Evolutionary conservation across 2,888 invertebrate genomes (phyloP), one percentile per base, ranked within the genome.

Genomic region (Elegia similella): DNA sequence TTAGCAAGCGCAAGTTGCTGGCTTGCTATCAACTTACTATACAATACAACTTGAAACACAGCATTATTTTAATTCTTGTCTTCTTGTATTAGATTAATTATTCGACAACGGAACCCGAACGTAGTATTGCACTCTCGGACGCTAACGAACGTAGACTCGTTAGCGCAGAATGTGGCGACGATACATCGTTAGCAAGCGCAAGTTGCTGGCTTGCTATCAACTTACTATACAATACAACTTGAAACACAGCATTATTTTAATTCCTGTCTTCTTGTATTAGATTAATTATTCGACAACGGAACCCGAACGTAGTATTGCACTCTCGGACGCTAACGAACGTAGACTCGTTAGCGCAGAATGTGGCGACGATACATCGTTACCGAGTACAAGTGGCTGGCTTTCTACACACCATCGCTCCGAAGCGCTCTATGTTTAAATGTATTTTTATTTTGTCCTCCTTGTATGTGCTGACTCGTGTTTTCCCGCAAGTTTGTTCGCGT

Each of bases 311-410:
- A 23, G 23, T 23, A 23, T n/a, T 5, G 23, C 23, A 23, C 23
- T 23, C 23, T 3, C 23, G 23, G 2, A n/a, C 42, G 7, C n/a
- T 17, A 38, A 32, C 16, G 12, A 30, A 10, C 7, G 32, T 13
- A 59, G 67, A 72, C 70, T 76, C 76, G 69, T 76, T 74, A 75
- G 68, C 59, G 67, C 59, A 64, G 68, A 68, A 71, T 74, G 76
- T 62, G 74, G 75, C 64, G 69, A 66, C 69, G 66, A 69, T 64
- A 65, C 66, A 61, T 73, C 70, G 68, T 72, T 69, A 70, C 56
- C 55, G 29, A 30, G 32, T 13, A 7, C 29, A 32, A 32, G 32
- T 32, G 15, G 12, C 15, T 12, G 23, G 23, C 23, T 23, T 23
- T 2, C 23, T 23, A 23, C 58, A 59, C n/a, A n/a, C n/a, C n/a